These are phyloP conservation scores for Dicycla oo DNA, from an alignment of 2,888 invertebrate species.

Conservation along the genomic window DNA sequence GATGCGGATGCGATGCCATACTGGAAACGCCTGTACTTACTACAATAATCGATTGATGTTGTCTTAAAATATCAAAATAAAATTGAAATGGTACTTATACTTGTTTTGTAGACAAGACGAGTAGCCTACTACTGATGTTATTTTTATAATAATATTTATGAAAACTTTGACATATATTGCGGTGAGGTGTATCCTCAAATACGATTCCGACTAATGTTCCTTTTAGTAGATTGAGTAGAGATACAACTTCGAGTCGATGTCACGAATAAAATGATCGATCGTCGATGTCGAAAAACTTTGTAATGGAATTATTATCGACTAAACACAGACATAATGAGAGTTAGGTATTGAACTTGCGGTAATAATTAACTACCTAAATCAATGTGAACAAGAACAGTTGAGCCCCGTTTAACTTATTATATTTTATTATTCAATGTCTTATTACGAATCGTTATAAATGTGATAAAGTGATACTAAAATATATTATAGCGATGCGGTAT, in stretches of 20 bases:
- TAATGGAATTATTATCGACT: slow-evolving; percentile 29
- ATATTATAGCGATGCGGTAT: slow-evolving; percentile 18
- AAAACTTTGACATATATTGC: slow-evolving; percentile 26
- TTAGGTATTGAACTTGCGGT: slow-evolving; percentile 12
- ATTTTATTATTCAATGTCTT: slow-evolving; percentile 22
- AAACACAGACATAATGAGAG: slow-evolving; percentile 3
- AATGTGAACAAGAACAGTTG: background rate
- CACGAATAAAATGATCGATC: slow-evolving; percentile 26
- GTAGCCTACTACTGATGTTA: slow-evolving; percentile 32
- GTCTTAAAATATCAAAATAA: slow-evolving; percentile 22
- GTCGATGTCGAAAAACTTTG: slow-evolving; percentile 27
- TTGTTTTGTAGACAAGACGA: slow-evolving; percentile 27
- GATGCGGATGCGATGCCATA: slow-evolving; percentile 30
- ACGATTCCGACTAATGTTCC: slow-evolving; percentile 51
- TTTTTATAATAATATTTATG: slow-evolving; percentile 44
- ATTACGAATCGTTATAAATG: slow-evolving; percentile 28
- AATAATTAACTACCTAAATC: background rate
- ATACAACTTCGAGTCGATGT: slow-evolving; percentile 22
- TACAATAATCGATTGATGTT: slow-evolving; percentile 44
- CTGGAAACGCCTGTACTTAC: slow-evolving; percentile 46
- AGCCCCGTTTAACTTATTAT: background rate
- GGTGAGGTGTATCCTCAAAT: slow-evolving; percentile 8
- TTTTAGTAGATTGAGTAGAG: slow-evolving; percentile 44
- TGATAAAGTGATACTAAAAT: slow-evolving; percentile 31
- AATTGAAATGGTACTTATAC: slow-evolving; percentile 23